These are phyloP conservation scores for Pandemis corylana DNA, from an alignment of 2,888 invertebrate genomes.

Conservation along the genomic window DNA sequence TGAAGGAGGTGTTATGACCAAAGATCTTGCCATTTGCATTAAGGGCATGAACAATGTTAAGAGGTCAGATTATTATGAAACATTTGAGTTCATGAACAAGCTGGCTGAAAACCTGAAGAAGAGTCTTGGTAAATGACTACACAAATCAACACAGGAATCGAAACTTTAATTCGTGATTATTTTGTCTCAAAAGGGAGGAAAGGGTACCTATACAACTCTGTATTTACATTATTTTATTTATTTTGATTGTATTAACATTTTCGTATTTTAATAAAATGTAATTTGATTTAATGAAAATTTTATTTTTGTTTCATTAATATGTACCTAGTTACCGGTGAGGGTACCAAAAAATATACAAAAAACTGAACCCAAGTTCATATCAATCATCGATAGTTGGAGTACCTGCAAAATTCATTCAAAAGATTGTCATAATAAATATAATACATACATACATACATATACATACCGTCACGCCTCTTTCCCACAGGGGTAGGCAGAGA, in stretches of 20 bases:
- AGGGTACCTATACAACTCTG: conserved; percentile 59
- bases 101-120: conserved; percentile 94
- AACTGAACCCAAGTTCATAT: too few relatives aligned
- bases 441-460: too few relatives aligned
- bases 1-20: conserved; percentile 98
- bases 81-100: conserved; percentile 98
- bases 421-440: too few relatives aligned
- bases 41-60: conserved; percentile 94
- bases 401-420: too few relatives aligned
- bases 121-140: conserved; percentile 84
- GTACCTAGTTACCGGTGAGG: too few relatives aligned
- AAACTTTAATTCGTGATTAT: conserved; percentile 59
- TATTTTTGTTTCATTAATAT: background rate
- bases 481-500: too few relatives aligned
- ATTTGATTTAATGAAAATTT: conserved; percentile 17
- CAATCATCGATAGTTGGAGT: too few relatives aligned
- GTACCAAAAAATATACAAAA: too few relatives aligned
- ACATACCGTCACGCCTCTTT: too few relatives aligned
- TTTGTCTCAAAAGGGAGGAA: conserved; percentile 54
- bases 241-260: conserved; percentile 42
- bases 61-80: conserved; percentile 96
- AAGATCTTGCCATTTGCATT: conserved; percentile 99
- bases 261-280: conserved; percentile 37
- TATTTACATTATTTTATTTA: conserved; percentile 70
- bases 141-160: conserved; percentile 53